These are phyloP conservation scores for Girardinichthys multiradiatus DNA, from an alignment of 2,113 vertebrate genomes.

Conservation along the genomic window DNA sequence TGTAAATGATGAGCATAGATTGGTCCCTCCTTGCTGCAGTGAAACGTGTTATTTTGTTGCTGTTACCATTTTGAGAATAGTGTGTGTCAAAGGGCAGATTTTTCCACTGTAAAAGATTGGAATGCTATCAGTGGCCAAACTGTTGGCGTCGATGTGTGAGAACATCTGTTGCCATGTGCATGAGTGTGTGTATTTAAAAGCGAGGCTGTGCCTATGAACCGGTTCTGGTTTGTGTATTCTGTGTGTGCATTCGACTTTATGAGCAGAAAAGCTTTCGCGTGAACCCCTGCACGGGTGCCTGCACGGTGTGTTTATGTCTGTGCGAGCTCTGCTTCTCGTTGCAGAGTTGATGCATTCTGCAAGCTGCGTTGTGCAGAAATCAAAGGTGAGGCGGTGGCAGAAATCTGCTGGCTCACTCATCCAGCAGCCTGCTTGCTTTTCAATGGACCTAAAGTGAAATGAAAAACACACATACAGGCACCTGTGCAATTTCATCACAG, in stretches of 20 bases:
- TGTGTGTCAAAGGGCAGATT: constrained; percentile 66
- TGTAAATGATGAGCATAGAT: constrained; percentile 44
- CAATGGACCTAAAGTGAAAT: constrained; percentile 48
- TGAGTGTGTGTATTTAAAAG: constrained; percentile 12
- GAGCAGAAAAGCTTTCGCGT: constrained; percentile 2
- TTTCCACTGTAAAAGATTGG: constrained; percentile 76
- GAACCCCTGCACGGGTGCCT: constrained; percentile 13
- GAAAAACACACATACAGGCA: constrained; percentile 10
- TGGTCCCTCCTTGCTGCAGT: constrained; percentile 31
- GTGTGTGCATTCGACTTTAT: constrained; percentile 32
- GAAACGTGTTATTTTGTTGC: constrained; percentile 60
- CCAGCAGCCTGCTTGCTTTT: constrained; percentile 38
- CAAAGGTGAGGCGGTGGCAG: constrained; percentile 50
- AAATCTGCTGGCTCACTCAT: constrained; percentile 57
- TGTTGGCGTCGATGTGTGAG: constrained; percentile 60
- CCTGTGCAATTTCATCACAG: constrained; percentile 22
- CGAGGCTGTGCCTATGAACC: constrained; percentile 8
- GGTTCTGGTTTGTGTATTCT: constrained; percentile 18
- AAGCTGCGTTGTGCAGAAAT: constrained; percentile 40
- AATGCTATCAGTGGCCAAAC: constrained; percentile 68
- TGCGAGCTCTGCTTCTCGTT: constrained; percentile 45
- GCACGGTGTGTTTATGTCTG: constrained; percentile 12
- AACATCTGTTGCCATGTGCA: constrained; percentile 46
- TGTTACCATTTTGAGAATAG: constrained; percentile 47
- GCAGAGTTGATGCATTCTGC: constrained; percentile 51